phyloP scores from a whole-genome alignment of 2,797 vertebrate genomes.

The Bryconaethiops microstoma region DNA sequence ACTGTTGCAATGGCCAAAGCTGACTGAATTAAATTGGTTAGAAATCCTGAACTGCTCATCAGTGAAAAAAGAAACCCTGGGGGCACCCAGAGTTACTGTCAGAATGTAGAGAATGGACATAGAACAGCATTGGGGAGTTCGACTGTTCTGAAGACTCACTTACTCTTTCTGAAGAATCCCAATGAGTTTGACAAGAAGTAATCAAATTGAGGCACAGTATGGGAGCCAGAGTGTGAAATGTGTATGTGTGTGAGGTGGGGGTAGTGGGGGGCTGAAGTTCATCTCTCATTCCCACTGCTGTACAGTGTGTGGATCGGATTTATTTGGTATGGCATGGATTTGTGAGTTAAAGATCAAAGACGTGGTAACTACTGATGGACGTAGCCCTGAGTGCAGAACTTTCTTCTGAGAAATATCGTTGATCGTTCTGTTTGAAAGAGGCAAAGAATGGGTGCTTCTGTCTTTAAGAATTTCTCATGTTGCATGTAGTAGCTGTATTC shows the following conservation, averaged over 20 bases:
- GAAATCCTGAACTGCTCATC: background rate
- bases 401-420: background rate
- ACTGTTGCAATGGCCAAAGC: background rate
- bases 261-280: background rate
- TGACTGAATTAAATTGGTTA: background rate
- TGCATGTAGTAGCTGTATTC: background rate
- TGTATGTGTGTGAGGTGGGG: background rate
- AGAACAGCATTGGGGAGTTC: slow-evolving; percentile 17
- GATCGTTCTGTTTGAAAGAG: background rate
- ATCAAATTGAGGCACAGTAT: slow-evolving; percentile 46
- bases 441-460: background rate
- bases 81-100: slow-evolving; percentile 9
- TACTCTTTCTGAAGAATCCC: slow-evolving; percentile 49
- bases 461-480: background rate
- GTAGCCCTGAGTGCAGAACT: background rate
- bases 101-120: background rate
- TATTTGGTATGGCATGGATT: background rate
- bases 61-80: slow-evolving; percentile 18
- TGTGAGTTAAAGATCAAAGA: slow-evolving; percentile 21
- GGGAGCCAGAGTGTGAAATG: slow-evolving; percentile 5
- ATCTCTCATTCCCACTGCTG: background rate
- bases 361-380: slow-evolving; percentile 4
- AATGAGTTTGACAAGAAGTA: slow-evolving; percentile 55
- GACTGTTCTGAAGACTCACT: slow-evolving; percentile 44
- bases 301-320: background rate